phyloP scores from a whole-genome alignment of 92 coral and sea anemone genomes.

The Blastomussa wellsi region DNA sequence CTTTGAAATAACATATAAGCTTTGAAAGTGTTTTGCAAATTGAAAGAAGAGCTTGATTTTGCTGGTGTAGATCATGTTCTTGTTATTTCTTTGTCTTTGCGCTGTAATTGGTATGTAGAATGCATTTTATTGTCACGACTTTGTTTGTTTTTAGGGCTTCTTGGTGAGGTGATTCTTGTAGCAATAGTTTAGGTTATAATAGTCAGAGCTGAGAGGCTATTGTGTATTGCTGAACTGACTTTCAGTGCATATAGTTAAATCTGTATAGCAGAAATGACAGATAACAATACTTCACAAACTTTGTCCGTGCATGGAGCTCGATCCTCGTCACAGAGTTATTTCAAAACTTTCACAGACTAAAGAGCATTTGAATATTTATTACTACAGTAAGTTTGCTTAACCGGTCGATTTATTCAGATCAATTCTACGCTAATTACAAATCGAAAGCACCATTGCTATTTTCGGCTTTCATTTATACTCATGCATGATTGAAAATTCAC shows the following conservation, averaged over 20 bases:
- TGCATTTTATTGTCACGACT: background rate
- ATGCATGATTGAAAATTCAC: background rate
- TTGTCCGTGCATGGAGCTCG: background rate
- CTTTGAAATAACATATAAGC: background rate
- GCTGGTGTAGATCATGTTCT: background rate
- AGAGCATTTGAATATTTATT: background rate
- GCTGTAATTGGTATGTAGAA: conserved; percentile 22
- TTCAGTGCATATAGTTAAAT: background rate
- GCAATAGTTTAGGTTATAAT: background rate
- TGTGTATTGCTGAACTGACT: background rate
- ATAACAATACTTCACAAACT: background rate
- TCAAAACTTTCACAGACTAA: background rate
- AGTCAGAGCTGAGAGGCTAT: background rate
- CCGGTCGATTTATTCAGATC: background rate
- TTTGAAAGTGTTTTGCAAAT: background rate
- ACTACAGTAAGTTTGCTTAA: background rate
- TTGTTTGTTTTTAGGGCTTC: background rate
- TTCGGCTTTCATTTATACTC: background rate
- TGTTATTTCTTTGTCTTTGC: conserved; percentile 24
- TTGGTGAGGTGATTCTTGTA: background rate
- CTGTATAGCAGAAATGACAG: background rate
- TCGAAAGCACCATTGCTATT: background rate
- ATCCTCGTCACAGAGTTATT: conserved; percentile 22
- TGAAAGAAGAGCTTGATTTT: background rate
- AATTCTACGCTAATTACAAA: background rate